phyloP scores from a whole-genome alignment of 1,140 invertebrate species.

The Achroia grisella region DNA sequence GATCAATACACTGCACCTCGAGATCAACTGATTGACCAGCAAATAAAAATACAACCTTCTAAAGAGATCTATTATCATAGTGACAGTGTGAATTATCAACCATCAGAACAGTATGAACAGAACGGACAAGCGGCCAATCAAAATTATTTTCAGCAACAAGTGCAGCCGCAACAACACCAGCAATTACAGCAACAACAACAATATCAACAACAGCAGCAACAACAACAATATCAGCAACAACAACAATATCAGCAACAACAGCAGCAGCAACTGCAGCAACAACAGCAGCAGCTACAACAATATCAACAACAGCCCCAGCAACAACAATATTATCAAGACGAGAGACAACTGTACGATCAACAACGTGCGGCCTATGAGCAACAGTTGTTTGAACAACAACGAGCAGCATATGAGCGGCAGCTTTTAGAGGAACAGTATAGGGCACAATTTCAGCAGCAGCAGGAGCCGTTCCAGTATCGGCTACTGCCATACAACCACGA shows the following conservation, averaged over 20 bases:
- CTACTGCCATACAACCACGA: slow-evolving; percentile 18
- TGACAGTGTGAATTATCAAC: slow-evolving; percentile 10
- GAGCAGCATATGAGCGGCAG: slow-evolving; percentile 19
- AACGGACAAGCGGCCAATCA: not conserved
- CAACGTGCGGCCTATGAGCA: slow-evolving; percentile 26
- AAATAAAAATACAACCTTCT: slow-evolving; percentile 25
- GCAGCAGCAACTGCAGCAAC: slow-evolving; percentile 11
- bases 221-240: slow-evolving; percentile 8
- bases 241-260: slow-evolving; percentile 1
- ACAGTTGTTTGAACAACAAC: slow-evolving; percentile 37
- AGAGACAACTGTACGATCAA: slow-evolving; percentile 26
- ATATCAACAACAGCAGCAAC: slow-evolving; percentile 11
- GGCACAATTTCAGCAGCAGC: slow-evolving; percentile 13
- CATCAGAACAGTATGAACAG: slow-evolving; percentile 17
- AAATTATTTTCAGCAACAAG: slow-evolving; percentile 3
- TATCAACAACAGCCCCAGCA: not conserved
- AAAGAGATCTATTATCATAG: slow-evolving; percentile 21
- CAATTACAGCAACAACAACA: slow-evolving; percentile 5
- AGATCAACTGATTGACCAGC: slow-evolving; percentile 47
- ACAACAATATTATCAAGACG: slow-evolving; percentile 17
- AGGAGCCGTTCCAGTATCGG: slow-evolving; percentile 23
- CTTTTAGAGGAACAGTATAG: slow-evolving; percentile 17
- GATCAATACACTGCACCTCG: slow-evolving; percentile 36
- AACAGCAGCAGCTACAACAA: slow-evolving; percentile 14
- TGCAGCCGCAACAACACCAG: slow-evolving; percentile 1